Evolutionary conservation across 2,888 invertebrate species (phyloP).

Genomic region (Temnothorax ravouxi): DNA sequence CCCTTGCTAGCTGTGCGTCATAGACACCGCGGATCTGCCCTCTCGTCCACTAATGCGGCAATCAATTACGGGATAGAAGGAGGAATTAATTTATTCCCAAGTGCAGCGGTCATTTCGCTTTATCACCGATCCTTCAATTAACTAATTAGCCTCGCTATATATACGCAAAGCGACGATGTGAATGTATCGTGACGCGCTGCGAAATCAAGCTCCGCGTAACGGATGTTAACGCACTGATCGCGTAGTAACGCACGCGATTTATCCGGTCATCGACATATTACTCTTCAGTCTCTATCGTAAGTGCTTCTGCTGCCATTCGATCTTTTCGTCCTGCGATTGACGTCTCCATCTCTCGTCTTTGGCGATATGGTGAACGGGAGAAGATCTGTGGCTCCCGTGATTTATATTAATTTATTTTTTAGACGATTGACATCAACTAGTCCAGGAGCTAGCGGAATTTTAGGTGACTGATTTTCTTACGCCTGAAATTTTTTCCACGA

Average conservation of each 20-base stretch:
- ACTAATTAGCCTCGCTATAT: neutral
- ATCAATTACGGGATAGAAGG: constrained; percentile 10
- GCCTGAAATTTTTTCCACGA: too few species aligned
- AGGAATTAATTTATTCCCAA: constrained; percentile 8
- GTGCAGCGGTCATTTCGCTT: neutral
- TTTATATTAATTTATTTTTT: neutral
- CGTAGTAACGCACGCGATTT: neutral
- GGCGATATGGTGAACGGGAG: neutral
- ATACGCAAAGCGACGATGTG: neutral
- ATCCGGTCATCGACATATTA: constrained; percentile 19
- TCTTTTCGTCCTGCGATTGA: neutral
- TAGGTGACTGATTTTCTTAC: too few species aligned
- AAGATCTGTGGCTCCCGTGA: neutral
- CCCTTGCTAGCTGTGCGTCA: neutral
- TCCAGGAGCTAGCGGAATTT: too few species aligned
- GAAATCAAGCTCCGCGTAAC: neutral
- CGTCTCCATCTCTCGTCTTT: neutral
- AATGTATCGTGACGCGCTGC: neutral
- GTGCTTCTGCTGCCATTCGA: neutral
- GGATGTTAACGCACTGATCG: constrained; percentile 5
- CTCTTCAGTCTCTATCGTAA: neutral
- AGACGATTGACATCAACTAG: neutral
- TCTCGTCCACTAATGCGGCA: neutral
- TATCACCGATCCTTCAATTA: neutral
- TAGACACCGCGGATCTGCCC: neutral